Conservation (phyloP, 2,797 vertebrate genomes). For the Hemitrygon akajei region DNA sequence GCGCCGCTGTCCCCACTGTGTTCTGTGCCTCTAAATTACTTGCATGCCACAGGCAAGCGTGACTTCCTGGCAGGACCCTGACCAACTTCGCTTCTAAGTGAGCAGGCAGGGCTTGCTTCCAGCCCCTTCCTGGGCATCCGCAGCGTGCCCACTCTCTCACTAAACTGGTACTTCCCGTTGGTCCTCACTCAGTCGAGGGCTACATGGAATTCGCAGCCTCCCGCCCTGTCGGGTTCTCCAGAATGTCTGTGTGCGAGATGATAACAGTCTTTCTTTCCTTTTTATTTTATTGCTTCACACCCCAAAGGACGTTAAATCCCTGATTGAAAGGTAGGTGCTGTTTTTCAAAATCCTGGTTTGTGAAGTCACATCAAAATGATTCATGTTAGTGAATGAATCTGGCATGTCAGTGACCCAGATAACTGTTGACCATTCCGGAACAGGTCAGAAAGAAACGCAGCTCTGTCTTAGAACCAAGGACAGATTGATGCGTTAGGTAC, state of each 20-base stretch:
- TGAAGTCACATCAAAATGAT: background rate
- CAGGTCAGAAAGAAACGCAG: too few species aligned
- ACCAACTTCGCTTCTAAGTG: background rate
- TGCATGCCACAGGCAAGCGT: too few species aligned
- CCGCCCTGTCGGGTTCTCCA: too few species aligned
- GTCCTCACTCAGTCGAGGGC: background rate
- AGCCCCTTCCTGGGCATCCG: background rate
- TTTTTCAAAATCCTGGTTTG: background rate
- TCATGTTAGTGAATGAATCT: too few species aligned
- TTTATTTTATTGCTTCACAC: background rate
- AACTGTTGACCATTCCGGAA: too few species aligned
- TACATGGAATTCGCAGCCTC: background rate
- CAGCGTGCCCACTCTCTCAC: background rate
- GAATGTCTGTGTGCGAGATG: background rate
- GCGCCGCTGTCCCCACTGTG: too few species aligned
- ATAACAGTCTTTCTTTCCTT: background rate
- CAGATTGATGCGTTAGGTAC: background rate
- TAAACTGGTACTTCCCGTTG: background rate
- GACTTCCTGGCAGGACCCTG: background rate
- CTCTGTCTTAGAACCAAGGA: background rate
- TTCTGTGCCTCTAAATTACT: too few species aligned
- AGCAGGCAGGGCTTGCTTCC: background rate
- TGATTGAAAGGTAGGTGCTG: background rate
- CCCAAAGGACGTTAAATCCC: slow-evolving; percentile 24
- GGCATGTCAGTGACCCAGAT: background rate